phyloP scores from a whole-genome alignment of 2,797 vertebrate species.

The Ptychobarbus kaznakovi region DNA sequence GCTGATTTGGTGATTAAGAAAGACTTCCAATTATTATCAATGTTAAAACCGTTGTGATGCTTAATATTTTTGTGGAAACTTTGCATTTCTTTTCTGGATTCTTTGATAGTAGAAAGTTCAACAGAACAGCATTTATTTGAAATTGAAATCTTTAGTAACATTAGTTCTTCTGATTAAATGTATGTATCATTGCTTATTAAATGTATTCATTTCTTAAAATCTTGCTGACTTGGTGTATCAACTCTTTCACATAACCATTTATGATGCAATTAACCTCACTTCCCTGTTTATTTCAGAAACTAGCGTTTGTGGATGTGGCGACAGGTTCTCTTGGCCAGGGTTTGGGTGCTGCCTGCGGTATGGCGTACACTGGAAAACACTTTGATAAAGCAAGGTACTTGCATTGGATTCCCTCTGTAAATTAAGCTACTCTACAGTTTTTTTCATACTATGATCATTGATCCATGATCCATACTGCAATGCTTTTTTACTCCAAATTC shows the following conservation, averaged over 20 bases:
- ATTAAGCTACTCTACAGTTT: not conserved
- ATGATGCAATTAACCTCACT: not conserved
- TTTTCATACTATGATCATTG: no score
- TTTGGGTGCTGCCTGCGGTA: conserved; percentile 86
- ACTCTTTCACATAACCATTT: conserved; percentile 30
- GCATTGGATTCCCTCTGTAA: not conserved
- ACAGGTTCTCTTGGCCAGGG: conserved; percentile 90
- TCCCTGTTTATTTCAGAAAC: conserved; percentile 77
- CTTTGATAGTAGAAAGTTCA: not conserved
- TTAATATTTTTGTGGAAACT: not conserved
- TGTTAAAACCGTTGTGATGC: not conserved
- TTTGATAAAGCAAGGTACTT: conserved; percentile 87
- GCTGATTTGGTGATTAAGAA: not conserved
- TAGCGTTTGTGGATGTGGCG: conserved; percentile 86
- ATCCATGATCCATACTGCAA: not conserved
- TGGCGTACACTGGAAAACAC: conserved; percentile 90
- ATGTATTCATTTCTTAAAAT: not conserved
- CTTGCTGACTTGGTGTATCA: not conserved
- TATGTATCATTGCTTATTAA: no score
- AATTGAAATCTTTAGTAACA: not conserved
- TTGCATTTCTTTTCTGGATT: not conserved
- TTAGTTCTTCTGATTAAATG: not conserved
- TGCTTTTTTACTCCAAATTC: not conserved
- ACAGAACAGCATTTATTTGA: not conserved
- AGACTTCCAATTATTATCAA: not conserved